Conservation (phyloP, 2,888 invertebrate genomes). For the Caenorhabditis wallacei region DNA sequence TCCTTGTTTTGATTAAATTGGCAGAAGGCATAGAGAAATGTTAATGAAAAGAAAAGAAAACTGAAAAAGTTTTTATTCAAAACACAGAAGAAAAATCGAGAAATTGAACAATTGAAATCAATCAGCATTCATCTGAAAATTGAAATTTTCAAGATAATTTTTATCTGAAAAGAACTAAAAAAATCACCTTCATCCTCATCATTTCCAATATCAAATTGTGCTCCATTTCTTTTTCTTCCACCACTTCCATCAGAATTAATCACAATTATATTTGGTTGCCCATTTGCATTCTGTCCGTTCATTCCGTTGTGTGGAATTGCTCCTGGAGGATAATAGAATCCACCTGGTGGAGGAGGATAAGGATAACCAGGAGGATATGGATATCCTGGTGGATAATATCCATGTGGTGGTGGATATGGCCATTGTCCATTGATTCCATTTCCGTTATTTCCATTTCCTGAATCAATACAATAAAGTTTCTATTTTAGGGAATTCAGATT, state of each 20-base stretch:
- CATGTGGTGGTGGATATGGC: slow-evolving; percentile 37
- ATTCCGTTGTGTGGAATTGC: slow-evolving; percentile 25
- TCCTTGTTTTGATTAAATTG: background rate
- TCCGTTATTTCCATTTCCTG: slow-evolving; percentile 5
- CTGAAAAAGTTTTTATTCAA: background rate
- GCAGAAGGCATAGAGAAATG: slow-evolving; percentile 3
- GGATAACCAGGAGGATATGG: slow-evolving; percentile 34
- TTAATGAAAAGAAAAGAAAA: background rate
- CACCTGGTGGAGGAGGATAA: slow-evolving; percentile 12
- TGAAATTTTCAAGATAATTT: background rate
- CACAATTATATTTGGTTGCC: slow-evolving; percentile 45
- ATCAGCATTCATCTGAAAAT: slow-evolving; percentile 26
- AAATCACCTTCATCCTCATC: slow-evolving; percentile 10
- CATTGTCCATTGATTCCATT: slow-evolving; percentile 12
- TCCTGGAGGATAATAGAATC: slow-evolving; percentile 30
- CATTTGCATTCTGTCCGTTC: slow-evolving; percentile 37
- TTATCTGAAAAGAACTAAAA: background rate
- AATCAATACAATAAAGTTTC: background rate
- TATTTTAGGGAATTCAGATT: no score
- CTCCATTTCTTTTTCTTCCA: background rate
- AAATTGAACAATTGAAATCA: background rate
- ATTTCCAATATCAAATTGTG: slow-evolving; percentile 23
- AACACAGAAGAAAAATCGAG: background rate
- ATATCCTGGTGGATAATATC: slow-evolving; percentile 34
- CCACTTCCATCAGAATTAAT: slow-evolving; percentile 30